Percentiles rank a stretch among this genome's conserved stretches.
Conservation (phyloP, 2,797 vertebrate species). For the Lithobates sylvaticus region DNA sequence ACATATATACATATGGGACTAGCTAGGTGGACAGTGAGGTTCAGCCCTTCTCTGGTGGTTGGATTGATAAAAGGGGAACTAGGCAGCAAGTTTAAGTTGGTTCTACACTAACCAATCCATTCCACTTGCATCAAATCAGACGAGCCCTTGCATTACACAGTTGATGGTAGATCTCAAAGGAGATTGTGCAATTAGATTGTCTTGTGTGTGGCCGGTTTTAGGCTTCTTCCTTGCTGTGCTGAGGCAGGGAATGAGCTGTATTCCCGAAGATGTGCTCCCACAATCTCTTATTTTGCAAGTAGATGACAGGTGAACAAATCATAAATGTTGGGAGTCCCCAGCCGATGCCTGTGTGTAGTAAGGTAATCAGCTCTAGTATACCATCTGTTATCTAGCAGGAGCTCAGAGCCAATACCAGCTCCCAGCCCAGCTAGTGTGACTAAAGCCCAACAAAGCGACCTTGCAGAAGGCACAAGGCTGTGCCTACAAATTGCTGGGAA, state of each 20-base stretch:
- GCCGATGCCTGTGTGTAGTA: slow-evolving; percentile 73
- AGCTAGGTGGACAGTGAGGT: background rate
- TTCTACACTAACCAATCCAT: no score
- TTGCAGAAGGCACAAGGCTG: slow-evolving; percentile 80
- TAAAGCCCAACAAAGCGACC: slow-evolving; percentile 86
- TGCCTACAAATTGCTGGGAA: slow-evolving; percentile 78
- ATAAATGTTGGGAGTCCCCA: slow-evolving; percentile 78
- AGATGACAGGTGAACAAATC: slow-evolving; percentile 84
- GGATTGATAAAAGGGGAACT: background rate
- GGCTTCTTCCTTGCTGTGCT: background rate
- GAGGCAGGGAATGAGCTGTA: slow-evolving; percentile 11
- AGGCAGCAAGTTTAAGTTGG: background rate
- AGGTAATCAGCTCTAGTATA: slow-evolving; percentile 74
- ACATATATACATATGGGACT: no score
- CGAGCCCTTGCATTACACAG: no score
- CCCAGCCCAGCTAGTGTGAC: slow-evolving; percentile 83
- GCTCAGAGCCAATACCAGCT: slow-evolving; percentile 79
- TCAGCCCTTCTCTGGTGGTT: slow-evolving; percentile 5
- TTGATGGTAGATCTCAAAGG: no score
- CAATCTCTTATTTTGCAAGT: slow-evolving; percentile 75
- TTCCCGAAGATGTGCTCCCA: slow-evolving; percentile 68
- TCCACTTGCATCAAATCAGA: no score
- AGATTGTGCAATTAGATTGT: no score
- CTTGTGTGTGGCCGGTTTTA: background rate
- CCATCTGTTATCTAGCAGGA: slow-evolving; percentile 82